Percentiles rank a stretch among this genome's conserved stretches.
These are phyloP conservation scores for Drosophila fungiperda DNA, from an alignment of 2,888 invertebrate species.

Conservation along the genomic window DNA sequence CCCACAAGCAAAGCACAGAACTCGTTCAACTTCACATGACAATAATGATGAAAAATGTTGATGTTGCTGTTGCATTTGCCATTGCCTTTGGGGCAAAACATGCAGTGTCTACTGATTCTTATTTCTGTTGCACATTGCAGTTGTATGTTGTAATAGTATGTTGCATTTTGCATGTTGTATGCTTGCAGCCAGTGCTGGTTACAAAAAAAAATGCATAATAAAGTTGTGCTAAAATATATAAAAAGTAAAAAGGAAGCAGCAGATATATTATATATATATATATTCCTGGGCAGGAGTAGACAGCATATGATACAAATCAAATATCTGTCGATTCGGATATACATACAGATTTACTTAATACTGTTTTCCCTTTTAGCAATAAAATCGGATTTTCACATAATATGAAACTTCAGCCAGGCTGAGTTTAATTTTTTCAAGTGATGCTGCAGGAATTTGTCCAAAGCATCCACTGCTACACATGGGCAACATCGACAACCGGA, in stretches of 20 bases:
- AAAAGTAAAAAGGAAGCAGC: background rate
- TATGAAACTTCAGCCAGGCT: background rate
- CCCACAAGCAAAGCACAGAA: slow-evolving; percentile 46
- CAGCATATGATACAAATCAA: background rate
- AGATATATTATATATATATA: background rate
- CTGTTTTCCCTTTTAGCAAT: background rate
- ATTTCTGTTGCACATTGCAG: slow-evolving; percentile 27
- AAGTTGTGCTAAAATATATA: background rate
- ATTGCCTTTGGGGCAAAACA: slow-evolving; percentile 50
- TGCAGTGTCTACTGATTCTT: slow-evolving; percentile 45
- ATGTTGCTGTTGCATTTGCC: slow-evolving; percentile 10
- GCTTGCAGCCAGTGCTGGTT: slow-evolving; percentile 18
- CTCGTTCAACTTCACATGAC: slow-evolving; percentile 53
- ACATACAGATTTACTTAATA: background rate
- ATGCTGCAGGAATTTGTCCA: slow-evolving; percentile 54
- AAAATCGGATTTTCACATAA: background rate
- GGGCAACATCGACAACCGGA: slow-evolving; percentile 46
- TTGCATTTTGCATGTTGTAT: slow-evolving; percentile 30
- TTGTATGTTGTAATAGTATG: slow-evolving; percentile 1
- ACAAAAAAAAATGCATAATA: background rate
- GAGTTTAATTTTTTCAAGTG: slow-evolving; percentile 18
- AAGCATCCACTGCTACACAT: slow-evolving; percentile 30
- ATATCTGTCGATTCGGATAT: background rate
- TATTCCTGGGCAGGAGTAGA: background rate
- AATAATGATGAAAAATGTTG: slow-evolving; percentile 29